A percentile compares a stretch with the other conserved stretches of the same genome.
These are phyloP conservation scores for Bubalus kerabau DNA, from an alignment of 2,113 vertebrate species.

Conservation along the genomic window DNA sequence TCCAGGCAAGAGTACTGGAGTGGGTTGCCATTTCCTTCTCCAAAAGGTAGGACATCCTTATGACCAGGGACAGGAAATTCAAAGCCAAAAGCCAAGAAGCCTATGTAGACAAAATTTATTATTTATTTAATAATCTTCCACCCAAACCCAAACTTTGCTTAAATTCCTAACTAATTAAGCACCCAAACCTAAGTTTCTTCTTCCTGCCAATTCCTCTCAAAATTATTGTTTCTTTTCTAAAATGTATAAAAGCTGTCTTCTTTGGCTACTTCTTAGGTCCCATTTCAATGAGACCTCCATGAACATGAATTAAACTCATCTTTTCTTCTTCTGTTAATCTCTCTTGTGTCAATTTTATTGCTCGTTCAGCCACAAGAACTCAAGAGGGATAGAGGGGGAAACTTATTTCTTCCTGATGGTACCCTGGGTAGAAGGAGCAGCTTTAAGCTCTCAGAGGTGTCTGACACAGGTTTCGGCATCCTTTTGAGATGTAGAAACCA, in stretches of 20 bases:
- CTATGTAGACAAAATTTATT: neutral
- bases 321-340: neutral
- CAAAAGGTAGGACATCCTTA: neutral
- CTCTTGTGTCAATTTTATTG: neutral
- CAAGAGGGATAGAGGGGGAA: neutral
- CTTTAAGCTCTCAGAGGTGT: neutral
- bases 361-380: neutral
- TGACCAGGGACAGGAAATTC: neutral
- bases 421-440: neutral
- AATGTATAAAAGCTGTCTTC: neutral
- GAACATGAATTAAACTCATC: neutral
- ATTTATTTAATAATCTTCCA: neutral
- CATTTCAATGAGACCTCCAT: neutral
- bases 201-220: neutral
- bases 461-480: neutral
- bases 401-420: neutral
- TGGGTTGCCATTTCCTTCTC: neutral
- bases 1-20: neutral
- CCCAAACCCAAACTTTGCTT: neutral
- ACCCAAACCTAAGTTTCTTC: neutral
- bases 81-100: neutral
- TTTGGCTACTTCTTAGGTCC: neutral
- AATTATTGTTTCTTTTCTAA: neutral
- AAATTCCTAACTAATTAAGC: neutral
- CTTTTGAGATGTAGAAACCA: neutral